phyloP scores from a whole-genome alignment of 2,797 vertebrate genomes.

The Aplochiton taeniatus region DNA sequence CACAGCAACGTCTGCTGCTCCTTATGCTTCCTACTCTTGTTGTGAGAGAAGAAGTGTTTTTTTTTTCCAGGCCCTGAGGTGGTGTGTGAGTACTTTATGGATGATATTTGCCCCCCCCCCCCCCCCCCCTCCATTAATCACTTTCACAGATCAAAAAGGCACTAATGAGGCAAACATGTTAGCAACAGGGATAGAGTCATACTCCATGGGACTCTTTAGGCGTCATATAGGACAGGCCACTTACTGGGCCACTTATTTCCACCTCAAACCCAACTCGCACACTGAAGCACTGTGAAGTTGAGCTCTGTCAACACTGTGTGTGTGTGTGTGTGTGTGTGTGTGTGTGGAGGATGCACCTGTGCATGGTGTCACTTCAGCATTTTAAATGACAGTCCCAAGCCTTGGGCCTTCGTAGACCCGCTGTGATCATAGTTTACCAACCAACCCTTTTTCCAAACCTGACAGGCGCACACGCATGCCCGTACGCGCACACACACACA shows the following conservation, averaged over 20 bases:
- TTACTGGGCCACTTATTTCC: constrained; percentile 35
- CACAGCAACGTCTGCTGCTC: too few species aligned
- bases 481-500: constrained; percentile 8
- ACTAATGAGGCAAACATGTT: constrained; percentile 44
- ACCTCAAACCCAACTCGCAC: constrained; percentile 2
- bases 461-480: not conserved
- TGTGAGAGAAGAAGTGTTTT: constrained; percentile 2
- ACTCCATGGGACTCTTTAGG: constrained; percentile 26
- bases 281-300: not conserved
- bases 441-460: constrained; percentile 27
- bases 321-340: constrained; percentile 19
- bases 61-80: constrained; percentile 18
- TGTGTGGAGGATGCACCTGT: constrained; percentile 5
- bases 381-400: constrained; percentile 47
- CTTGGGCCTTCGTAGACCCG: constrained; percentile 29
- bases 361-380: constrained; percentile 49
- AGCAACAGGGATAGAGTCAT: constrained; percentile 32
- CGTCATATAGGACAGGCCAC: constrained; percentile 4
- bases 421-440: constrained; percentile 59
- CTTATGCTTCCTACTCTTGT: too few species aligned
- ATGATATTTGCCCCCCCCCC: constrained; percentile 25
- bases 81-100: constrained; percentile 24
- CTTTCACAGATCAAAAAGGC: constrained; percentile 47
- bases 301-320: not conserved
- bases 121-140: constrained; percentile 49